Evolutionary conservation across 2,113 vertebrate genomes (phyloP), one percentile per base, ranked within the genome.

Genomic region (Hyperopisus bebe): DNA sequence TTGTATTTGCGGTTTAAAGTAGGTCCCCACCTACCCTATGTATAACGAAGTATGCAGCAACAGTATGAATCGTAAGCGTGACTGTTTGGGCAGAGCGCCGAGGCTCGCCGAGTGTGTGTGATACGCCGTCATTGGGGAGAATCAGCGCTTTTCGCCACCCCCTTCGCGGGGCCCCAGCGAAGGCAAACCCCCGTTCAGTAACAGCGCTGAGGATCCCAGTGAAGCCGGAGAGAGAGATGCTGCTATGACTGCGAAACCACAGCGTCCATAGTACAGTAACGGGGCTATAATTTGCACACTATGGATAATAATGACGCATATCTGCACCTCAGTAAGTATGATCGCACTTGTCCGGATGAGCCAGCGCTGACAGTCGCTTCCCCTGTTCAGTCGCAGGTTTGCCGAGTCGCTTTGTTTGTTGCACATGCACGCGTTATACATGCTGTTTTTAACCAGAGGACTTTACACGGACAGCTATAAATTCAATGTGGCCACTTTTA

Each of bases 251-350:
- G 94, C 94, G 91, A 94, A 89, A 90, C 92, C 35, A 84, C 89
- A 24, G 82, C 92, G 92, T 51, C 88, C 91, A 89, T 55, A 53
- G 91, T 91, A 92, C 93, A 94, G 90, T 94, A 89, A 94, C 92
- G 90, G 91, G 88, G 88, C 92, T 82, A n/a, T 87, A 92, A 94
- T 93, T 91, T 91, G 91, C 82, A 89, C 92, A 93, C 90, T 92
- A 96, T 96, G 96, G 95, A 96, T 94, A 95, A 92, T 66, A 93
- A 93, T 95, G 95, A 96, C 92, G 91, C 95, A 7, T 96, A 95
- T 94, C 92, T 95, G 92, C 95, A 96, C 90, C 94, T 96, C 90
- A 94, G 96, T 96, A 93, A 96, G 95, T 96, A 90, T 90, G 3
- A 84, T 3, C 50, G 19, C 1, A 0, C n/a, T 1, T 91, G 31